Conservation (phyloP, 2,888 invertebrate species). For the Acleris cristana region DNA sequence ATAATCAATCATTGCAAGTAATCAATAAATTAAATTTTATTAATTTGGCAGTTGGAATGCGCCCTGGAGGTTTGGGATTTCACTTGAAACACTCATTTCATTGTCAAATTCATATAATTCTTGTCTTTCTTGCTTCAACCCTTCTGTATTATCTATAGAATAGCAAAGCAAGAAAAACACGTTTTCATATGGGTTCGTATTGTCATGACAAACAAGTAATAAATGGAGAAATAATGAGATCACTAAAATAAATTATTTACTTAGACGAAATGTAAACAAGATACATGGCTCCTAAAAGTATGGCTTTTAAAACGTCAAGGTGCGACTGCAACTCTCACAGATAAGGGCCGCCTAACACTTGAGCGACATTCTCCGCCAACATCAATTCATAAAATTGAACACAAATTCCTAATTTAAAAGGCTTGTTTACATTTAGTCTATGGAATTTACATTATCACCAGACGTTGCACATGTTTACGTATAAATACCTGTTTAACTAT, state of each 20-base stretch:
- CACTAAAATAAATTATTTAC: constrained; percentile 60
- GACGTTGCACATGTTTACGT: constrained; percentile 56
- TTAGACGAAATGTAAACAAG: constrained; percentile 79
- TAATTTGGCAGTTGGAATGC: constrained; percentile 13
- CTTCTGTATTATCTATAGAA: constrained; percentile 31
- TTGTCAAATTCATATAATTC: constrained; percentile 13
- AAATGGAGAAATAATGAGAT: constrained; percentile 74
- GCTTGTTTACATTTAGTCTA: constrained; percentile 76
- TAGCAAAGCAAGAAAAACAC: constrained; percentile 21
- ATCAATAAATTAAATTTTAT: constrained; percentile 14
- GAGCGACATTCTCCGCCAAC: constrained; percentile 1
- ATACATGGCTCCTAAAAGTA: constrained; percentile 53
- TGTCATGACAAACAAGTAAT: constrained; percentile 58
- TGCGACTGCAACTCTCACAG: constrained; percentile 52
- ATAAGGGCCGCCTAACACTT: constrained; percentile 6
- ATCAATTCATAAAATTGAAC: constrained; percentile 30
- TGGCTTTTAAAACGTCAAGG: constrained; percentile 58
- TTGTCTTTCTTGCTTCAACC: constrained; percentile 15
- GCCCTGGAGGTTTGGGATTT: not conserved
- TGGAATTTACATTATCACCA: constrained; percentile 46
- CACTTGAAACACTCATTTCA: constrained; percentile 14
- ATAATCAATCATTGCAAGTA: constrained; percentile 4
- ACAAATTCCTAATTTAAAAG: constrained; percentile 22
- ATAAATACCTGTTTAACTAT: constrained; percentile 46
- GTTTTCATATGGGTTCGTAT: constrained; percentile 16